Evolutionary conservation across 2,113 vertebrate genomes (phyloP), one percentile per base, ranked within the genome.

Genomic region (Hucho hucho): DNA sequence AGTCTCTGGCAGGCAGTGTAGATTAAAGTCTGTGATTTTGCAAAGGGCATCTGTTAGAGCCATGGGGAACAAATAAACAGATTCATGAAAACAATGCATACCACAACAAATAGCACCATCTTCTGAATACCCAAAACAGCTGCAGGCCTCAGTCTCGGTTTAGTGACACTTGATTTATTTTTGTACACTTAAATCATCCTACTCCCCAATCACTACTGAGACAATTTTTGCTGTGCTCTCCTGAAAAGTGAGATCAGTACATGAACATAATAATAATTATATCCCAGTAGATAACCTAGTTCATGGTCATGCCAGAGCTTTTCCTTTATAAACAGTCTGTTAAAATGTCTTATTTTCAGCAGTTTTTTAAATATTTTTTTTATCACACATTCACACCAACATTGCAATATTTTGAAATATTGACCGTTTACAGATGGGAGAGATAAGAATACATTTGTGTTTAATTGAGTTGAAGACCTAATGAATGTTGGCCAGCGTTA

Each of bases 101-200:
- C 87, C 91, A 88, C 91, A 92, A 92, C 86, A 93, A 92, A 92
- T 89, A 90, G 87, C 86, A 90, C 87, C 90, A 87, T 91, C 89
- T 90, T 89, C 89, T 86, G 91, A 91, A 92, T 92, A 89, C 74
- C 76, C 84, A 90, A 90, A 89, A 89, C 86, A 84, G 79, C 69
- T 77, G 75, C 82, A 86, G 72, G 81, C 72, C 74, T 84, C 77
- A 28, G 69, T 79, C 83, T 87, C 83, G 82, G 89, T 88, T 88
- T 86, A 84, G 69, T 75, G 77, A 77, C 76, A 76, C 79, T 24
- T 77, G 69, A 73, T 83, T 84, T 79, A 79, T 84, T 83, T 80
- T 56, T 66, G 80, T 87, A 64, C 28, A 87, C 87, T 87, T 80
- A 79, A 81, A 86, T 87, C 83, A 66, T 67, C 82, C 70, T 67